Percentiles rank a stretch among this genome's conserved stretches.
Conservation (phyloP, 2,888 invertebrate species). For the Rotaria macrura region DNA sequence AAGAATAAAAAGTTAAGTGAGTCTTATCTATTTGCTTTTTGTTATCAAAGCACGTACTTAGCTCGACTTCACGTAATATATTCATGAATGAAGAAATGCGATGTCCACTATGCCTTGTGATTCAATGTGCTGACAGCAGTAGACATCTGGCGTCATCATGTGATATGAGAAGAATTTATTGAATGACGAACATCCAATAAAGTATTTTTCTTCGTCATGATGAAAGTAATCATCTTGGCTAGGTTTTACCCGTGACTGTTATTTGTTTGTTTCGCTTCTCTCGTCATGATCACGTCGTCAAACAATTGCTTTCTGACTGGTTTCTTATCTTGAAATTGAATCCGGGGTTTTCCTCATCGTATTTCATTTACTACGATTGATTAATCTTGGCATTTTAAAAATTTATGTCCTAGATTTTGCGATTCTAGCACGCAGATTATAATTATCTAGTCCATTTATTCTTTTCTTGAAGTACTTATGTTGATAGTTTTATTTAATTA, state of each 20-base stretch:
- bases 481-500: too few species aligned
- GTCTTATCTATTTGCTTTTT: too few species aligned
- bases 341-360: not conserved
- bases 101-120: too few species aligned
- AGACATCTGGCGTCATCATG: not conserved
- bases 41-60: too few species aligned
- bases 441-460: not conserved
- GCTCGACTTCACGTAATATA: too few species aligned
- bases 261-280: not conserved
- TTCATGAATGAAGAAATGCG: too few species aligned
- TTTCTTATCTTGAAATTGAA: not conserved
- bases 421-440: not conserved
- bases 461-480: not conserved
- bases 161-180: not conserved
- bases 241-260: not conserved
- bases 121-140: not conserved
- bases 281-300: not conserved
- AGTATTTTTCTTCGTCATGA: not conserved
- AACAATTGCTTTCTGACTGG: not conserved
- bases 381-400: not conserved
- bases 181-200: not conserved
- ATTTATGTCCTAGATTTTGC: not conserved
- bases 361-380: not conserved
- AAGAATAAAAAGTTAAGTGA: too few species aligned
- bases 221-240: not conserved